Evolutionary conservation across 2,797 vertebrate genomes (phyloP).

Genomic region (Falco novaeseelandiae): DNA sequence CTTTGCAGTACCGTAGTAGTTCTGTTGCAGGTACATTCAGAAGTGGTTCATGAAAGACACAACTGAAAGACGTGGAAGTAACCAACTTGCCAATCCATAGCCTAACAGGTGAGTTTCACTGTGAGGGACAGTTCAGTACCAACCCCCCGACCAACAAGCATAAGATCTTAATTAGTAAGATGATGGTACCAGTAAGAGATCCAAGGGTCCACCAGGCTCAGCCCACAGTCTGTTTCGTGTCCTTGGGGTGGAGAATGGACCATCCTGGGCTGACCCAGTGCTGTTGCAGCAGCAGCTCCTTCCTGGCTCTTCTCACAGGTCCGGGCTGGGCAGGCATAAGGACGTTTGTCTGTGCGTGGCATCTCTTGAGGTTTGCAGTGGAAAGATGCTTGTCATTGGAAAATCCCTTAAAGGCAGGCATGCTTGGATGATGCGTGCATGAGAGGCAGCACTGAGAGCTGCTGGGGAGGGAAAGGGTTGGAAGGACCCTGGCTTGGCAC

Average conservation of each 20-base stretch:
- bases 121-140: neutral
- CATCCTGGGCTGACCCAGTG: accelerated
- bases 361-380: neutral
- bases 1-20: neutral
- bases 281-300: neutral
- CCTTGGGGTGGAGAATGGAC: neutral
- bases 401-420: neutral
- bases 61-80: neutral
- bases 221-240: neutral
- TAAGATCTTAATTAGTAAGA: neutral
- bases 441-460: neutral
- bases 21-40: neutral
- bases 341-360: neutral
- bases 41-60: neutral
- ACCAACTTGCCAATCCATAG: neutral
- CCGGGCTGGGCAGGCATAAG: neutral
- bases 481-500: neutral
- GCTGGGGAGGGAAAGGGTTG: neutral
- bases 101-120: neutral
- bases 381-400: no score
- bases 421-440: neutral
- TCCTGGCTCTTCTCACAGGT: neutral
- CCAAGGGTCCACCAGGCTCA: neutral
- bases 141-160: accelerated
- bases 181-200: neutral